Percentiles rank a stretch among this genome's conserved stretches.
phyloP scores from a whole-genome alignment of 2,888 invertebrate genomes.

The Patella ulyssiponensis region DNA sequence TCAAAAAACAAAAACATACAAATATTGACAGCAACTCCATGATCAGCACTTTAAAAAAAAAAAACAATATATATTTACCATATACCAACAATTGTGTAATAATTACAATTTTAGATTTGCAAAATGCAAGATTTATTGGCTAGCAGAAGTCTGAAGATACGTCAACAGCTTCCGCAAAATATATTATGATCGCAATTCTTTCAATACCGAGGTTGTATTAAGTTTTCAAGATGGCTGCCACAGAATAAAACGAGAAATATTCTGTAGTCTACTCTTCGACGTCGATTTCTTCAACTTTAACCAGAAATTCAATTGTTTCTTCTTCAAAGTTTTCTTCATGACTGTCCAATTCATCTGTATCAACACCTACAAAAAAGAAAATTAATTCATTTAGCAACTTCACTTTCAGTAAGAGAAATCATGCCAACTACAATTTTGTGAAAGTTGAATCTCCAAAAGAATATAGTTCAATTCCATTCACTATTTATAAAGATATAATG shows the following conservation, averaged over 20 bases:
- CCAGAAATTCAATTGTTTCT: conserved; percentile 96
- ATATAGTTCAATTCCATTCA: too few relatives aligned
- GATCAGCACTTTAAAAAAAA: neutral
- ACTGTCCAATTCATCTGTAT: conserved; percentile 92
- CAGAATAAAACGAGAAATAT: neutral
- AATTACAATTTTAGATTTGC: conserved; percentile 4
- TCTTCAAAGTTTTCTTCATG: conserved; percentile 91
- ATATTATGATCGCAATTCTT: conserved; percentile 10
- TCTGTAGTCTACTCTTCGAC: conserved; percentile 64
- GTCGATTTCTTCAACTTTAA: conserved; percentile 88
- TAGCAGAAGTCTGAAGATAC: neutral
- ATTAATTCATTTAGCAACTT: neutral
- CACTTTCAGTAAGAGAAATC: too few relatives aligned
- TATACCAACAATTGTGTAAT: too few relatives aligned
- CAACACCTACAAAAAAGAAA: conserved; percentile 79
- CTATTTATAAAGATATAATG: too few relatives aligned
- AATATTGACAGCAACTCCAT: conserved; percentile 8
- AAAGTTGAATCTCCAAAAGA: too few relatives aligned
- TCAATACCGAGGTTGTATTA: conserved; percentile 42
- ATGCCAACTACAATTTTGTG: too few relatives aligned
- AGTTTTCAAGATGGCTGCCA: conserved; percentile 49
- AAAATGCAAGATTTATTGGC: neutral
- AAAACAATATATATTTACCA: too few relatives aligned
- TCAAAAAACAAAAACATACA: neutral
- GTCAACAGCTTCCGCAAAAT: neutral